Evolutionary conservation across 2,113 vertebrate genomes (phyloP).

Genomic region (Periophthalmodon schlosseri): DNA sequence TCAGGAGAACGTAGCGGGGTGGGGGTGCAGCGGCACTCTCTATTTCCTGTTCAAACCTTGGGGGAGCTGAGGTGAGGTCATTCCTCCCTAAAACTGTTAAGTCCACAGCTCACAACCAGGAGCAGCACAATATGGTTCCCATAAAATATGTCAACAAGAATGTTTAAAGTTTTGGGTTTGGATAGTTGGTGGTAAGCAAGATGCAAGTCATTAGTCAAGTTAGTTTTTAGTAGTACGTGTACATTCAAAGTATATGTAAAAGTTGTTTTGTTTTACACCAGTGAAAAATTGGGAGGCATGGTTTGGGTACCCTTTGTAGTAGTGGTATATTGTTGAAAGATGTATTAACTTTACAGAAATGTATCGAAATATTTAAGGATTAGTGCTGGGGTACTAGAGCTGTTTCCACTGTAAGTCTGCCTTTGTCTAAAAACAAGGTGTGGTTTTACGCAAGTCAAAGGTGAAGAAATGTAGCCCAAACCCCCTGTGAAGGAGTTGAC

Average conservation of each 20-base stretch:
- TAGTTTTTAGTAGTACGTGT: not conserved
- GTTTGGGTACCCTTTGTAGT: no score
- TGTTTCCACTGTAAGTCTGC: conserved; percentile 1
- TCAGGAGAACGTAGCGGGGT: conserved; percentile 30
- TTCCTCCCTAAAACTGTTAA: conserved; percentile 64
- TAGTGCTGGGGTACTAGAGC: not conserved
- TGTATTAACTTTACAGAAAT: not conserved
- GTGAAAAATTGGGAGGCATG: no score
- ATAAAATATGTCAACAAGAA: not conserved
- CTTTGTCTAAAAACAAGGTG: conserved; percentile 35
- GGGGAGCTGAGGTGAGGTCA: conserved; percentile 70
- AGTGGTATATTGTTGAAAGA: not conserved
- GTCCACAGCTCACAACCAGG: conserved; percentile 24
- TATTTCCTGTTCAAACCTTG: conserved; percentile 67
- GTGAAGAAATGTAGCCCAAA: conserved; percentile 37
- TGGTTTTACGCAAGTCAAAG: conserved; percentile 37
- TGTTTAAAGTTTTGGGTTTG: not conserved
- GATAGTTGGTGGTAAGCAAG: not conserved
- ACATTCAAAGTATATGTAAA: not conserved
- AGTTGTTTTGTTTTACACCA: no score
- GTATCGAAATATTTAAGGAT: not conserved
- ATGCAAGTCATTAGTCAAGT: not conserved
- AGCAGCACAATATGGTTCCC: conserved; percentile 4
- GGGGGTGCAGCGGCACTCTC: conserved; percentile 48
- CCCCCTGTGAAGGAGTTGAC: not conserved